Evolutionary conservation across 2,797 vertebrate genomes (phyloP), one percentile per base, ranked within the genome.

Genomic region (Sebastes steindachneri): DNA sequence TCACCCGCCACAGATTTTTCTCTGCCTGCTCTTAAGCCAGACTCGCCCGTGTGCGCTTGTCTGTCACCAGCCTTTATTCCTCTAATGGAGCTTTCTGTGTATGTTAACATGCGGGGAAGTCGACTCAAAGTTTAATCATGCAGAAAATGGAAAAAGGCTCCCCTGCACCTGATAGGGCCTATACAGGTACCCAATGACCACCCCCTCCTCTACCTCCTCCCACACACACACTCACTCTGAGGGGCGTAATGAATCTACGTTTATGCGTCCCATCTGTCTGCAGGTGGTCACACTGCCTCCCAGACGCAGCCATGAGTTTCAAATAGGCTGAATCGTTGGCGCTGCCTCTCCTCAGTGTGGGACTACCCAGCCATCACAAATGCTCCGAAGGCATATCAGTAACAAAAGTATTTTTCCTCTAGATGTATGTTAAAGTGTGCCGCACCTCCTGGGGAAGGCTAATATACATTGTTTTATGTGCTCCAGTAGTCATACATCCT

Each of bases 141-240:
- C 94, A 94, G 93, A 95, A 95, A 95, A 95, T 95, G 87, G 90
- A 94, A 91, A 95, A 94, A 90, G 65, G 73, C 84, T 91, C 74
- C 86, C 85, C 62, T 80, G 80, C 83, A 88, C 82, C 88, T 86
- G 83, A 88, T 80, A 82, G 79, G 84, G 75, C 76, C 79, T 14
- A 57, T 66, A 68, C 88, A 92, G 86, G 85, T 87, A 87, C 57
- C 75, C 79, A 63, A 29, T 78, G 79, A 65, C 73, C 86, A 64
- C 53, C 64, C 60, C 63, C 70, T 15, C 48, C 55, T 15, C 54
- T 11, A 0, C 37, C 15, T 4, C 25, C 67, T 63, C 63, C 33
- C 64, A 28, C 33, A 19, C 77, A 66, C 54, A 65, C 55, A 63
- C 45, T 59, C 45, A 37, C 72, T 21, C 51, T 25, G 51, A 66